A percentile compares a stretch with the other conserved stretches of the same genome.
These are phyloP conservation scores for Diadegma fenestrale DNA, from an alignment of 2,888 invertebrate species.

Conservation along the genomic window DNA sequence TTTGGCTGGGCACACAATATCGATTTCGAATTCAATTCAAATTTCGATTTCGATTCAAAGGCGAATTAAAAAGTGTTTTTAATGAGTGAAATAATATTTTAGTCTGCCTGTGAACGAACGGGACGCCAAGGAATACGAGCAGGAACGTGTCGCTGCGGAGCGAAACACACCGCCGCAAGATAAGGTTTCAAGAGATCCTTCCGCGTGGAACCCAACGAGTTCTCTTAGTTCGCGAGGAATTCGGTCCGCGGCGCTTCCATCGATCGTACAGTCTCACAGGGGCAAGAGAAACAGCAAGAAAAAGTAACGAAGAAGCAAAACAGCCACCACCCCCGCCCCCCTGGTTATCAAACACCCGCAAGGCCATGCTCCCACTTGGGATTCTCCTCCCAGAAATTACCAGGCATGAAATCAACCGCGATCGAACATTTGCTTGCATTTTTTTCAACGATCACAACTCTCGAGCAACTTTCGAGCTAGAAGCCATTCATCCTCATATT, in stretches of 20 bases:
- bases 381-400: background rate
- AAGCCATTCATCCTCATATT: background rate
- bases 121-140: slow-evolving; percentile 62
- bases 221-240: slow-evolving; percentile 73
- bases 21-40: background rate
- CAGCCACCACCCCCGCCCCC: slow-evolving; percentile 47
- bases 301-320: slow-evolving; percentile 73
- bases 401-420: background rate
- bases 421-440: background rate
- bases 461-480: background rate
- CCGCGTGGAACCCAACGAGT: slow-evolving; percentile 57
- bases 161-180: slow-evolving; percentile 72
- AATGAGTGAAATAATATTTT: slow-evolving; percentile 61
- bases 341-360: background rate
- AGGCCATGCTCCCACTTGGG: background rate
- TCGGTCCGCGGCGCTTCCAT: slow-evolving; percentile 79
- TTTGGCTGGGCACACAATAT: background rate
- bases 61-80: background rate
- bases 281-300: slow-evolving; percentile 64
- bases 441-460: background rate
- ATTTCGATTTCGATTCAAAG: background rate
- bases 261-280: slow-evolving; percentile 35
- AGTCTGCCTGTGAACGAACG: slow-evolving; percentile 28
- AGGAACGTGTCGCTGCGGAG: slow-evolving; percentile 69
- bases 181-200: slow-evolving; percentile 74